Base-by-base conservation (phyloP, 2,888 invertebrate species). In the Pandemis corylana region DNA sequence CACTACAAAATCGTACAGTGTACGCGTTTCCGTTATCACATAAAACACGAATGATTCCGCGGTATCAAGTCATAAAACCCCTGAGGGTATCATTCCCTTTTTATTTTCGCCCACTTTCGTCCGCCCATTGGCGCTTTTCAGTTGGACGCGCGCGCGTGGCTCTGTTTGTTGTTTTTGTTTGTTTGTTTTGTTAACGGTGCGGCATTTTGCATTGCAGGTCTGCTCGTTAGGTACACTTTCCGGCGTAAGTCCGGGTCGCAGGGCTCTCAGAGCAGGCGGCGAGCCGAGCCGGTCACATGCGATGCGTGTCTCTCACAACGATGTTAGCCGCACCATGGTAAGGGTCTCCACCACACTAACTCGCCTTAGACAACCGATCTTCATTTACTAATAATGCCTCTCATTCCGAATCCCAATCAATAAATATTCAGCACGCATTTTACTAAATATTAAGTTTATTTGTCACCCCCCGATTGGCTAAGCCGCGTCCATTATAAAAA, bases 151-250 rank as follows among this genome's bases (percentile, higher is more conserved):
- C 92, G 86, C 89, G 87, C 86, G 87, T 84, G 84, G 87, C 84
- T 87, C 85, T 84, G 72, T 88, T 90, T 88, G 80, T 87, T 91
- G 88, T 89, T 89, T 92, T 90, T 87, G 79, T 89, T 87, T 87
- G 83, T 91, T 90, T 91, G 83, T 93, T 93, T 92, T 93, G 91
- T 92, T 94, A 94, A 94, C 94, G 93, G 93, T 94, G 87, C 90
- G 90, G 92, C 94, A 88, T 94, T 94, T 94, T 94, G 90, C 92
- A 94, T 95, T 95, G 91, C 95, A 95, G 95, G 95, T 95, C 94
- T 95, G 87, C 94, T 95, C 93, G 95, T 95, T 95, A 95, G 95
- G 95, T 95, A 95, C 94, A 95, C 95, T 92, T 95, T 95, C 92
- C 95, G 95, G 89, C 94, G 94, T 94, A 95, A 95, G 92, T 94